Percentiles rank a stretch among this genome's conserved stretches.
Conservation (phyloP, 2,888 invertebrate species). For the Eueremaeus valkanovi region DNA sequence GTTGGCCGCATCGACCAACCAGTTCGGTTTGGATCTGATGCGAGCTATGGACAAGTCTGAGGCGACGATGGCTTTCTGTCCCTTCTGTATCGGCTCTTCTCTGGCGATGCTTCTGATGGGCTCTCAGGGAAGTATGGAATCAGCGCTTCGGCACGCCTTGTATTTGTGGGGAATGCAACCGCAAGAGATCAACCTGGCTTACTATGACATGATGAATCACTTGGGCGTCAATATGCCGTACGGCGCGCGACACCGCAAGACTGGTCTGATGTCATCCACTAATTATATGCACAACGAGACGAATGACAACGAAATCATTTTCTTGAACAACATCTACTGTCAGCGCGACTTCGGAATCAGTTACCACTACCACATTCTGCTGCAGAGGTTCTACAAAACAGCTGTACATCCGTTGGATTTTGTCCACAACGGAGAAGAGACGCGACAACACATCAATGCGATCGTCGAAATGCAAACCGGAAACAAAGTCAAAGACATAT, state of each 20-base stretch:
- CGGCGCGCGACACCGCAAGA: slow-evolving; percentile 13
- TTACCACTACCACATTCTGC: slow-evolving; percentile 46
- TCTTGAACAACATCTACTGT: slow-evolving; percentile 46
- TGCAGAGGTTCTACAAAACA: slow-evolving; percentile 48
- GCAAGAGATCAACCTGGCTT: slow-evolving; percentile 47
- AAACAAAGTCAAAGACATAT: slow-evolving; percentile 43
- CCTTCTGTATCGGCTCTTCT: slow-evolving; percentile 47
- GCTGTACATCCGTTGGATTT: slow-evolving; percentile 47
- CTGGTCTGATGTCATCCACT: not conserved
- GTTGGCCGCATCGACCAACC: slow-evolving; percentile 48
- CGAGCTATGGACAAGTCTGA: slow-evolving; percentile 46
- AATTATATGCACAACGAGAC: slow-evolving; percentile 10
- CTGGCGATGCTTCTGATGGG: slow-evolving; percentile 47
- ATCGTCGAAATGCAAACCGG: slow-evolving; percentile 45
- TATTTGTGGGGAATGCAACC: slow-evolving; percentile 48
- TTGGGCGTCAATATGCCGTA: slow-evolving; percentile 45
- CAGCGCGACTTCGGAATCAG: slow-evolving; percentile 47
- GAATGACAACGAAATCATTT: slow-evolving; percentile 41
- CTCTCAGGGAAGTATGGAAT: slow-evolving; percentile 43
- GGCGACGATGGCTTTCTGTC: slow-evolving; percentile 46
- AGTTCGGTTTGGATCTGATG: slow-evolving; percentile 48
- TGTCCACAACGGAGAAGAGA: slow-evolving; percentile 46
- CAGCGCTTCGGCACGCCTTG: slow-evolving; percentile 47
- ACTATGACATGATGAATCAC: slow-evolving; percentile 47
- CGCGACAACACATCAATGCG: slow-evolving; percentile 47